phyloP scores from a whole-genome alignment of 2,888 invertebrate genomes.

The Neria commutata region DNA sequence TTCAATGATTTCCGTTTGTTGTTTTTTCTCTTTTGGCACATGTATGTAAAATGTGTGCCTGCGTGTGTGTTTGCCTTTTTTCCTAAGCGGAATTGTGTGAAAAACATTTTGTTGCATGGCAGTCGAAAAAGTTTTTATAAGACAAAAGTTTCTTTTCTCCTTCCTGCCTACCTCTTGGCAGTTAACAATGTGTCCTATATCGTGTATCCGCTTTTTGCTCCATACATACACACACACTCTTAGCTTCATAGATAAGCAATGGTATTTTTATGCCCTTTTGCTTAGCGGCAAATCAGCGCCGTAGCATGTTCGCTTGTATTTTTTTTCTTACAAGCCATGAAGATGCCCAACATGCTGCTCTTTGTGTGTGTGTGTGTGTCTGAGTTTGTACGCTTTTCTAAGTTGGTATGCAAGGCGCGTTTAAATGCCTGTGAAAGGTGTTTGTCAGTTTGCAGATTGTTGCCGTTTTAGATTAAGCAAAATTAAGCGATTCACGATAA shows the following conservation, averaged over 20 bases:
- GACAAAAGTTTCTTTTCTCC: no score
- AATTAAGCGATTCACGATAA: no score
- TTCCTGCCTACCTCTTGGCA: no score
- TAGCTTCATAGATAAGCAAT: neutral
- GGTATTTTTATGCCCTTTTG: neutral
- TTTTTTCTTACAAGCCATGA: neutral
- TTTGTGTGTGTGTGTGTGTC: slow-evolving; percentile 21
- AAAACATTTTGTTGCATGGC: no score
- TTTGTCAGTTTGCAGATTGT: slow-evolving; percentile 29
- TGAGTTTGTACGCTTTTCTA: slow-evolving; percentile 11
- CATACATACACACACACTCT: slow-evolving; percentile 6
- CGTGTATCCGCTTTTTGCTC: no score
- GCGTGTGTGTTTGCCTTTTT: neutral
- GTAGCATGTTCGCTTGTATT: neutral
- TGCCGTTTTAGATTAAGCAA: no score
- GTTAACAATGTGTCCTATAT: no score
- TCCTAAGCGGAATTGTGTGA: slow-evolving; percentile 7
- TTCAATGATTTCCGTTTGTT: no score
- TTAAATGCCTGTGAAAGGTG: slow-evolving; percentile 23
- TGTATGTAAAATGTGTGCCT: neutral
- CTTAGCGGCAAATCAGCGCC: neutral
- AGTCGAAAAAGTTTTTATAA: no score
- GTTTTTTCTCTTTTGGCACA: no score
- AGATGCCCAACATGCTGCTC: neutral
- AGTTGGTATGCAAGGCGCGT: slow-evolving; percentile 22